Base-by-base conservation (phyloP, 2,888 invertebrate genomes). In the Eupsilia transversa region DNA sequence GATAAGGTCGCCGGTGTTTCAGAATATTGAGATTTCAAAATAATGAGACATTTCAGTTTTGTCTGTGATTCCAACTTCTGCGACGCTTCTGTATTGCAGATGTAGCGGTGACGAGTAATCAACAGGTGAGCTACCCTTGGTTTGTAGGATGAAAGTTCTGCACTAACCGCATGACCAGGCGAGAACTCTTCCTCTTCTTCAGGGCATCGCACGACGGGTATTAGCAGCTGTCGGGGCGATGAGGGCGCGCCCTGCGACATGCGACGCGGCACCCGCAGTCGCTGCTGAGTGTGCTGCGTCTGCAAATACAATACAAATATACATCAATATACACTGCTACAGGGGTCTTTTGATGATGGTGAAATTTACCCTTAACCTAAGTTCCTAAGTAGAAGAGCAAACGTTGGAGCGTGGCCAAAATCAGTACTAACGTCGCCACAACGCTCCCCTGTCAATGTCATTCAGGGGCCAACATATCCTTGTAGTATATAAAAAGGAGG, bases 171-270 rank as follows among this genome's bases (percentile, higher is more conserved):
- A 64, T 91, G 91, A 17, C 89, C 89, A 0, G 88, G 89, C 0
- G 89, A 87, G 49, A 82, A 84, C 0, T 94, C 94, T 0, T 94
- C 94, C 7, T 95, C 94, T 14, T 94, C 94, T 57, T 93, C 93
- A 3, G 89, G 87, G 66, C 78, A 85, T 5, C 90, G 85, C 12
- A 75, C 61, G 12, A 60, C 70, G 12, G 76, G 86, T 20, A 83
- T 73, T 1, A 81, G 71, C 0, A 77, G 59, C 3, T 91, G 88
- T 1, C 88, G 86, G 1, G 93, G 92, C 2, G 94, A 92, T 0
- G 89, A 83, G 0, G 92, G 91, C 3, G 90, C 86, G 0, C 83
- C 80, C 46, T 91, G 90, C 0, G 93, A 90, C 83, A 86, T 80
- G 3, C 92, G 91, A 0, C 90, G 90, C 4, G 91, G 89, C 1